Evolutionary conservation across 2,888 invertebrate species (phyloP), one percentile per base, ranked within the genome.

Genomic region (Neoscelio sp.): DNA sequence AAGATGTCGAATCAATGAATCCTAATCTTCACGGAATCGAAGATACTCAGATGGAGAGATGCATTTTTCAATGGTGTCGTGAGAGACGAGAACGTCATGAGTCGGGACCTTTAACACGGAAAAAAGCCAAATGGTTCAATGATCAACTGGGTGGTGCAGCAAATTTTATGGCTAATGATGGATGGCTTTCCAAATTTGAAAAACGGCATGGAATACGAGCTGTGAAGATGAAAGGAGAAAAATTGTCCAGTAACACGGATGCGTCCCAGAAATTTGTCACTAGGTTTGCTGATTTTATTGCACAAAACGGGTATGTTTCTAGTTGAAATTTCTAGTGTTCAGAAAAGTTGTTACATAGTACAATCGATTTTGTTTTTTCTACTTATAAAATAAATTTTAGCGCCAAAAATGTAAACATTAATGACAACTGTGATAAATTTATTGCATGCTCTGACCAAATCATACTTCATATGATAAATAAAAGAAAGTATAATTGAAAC

Each of bases 171-270:
- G 71, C 80, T 5, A 73, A 65, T 33, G 42, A 60, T 30, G 83
- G 82, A 4, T 82, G 81, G 80, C 30, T 83, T 12, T 13, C 46
- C 0, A 68, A 33, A 17, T 83, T 83, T 56, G 76, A 81, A 60
- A 23, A 26, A 6, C 30, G 73, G 12, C 77, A 83, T 58, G 67
- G 67, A 13, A 67, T 83, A 7, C 58, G 68, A 46, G 35, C 65
- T 13, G 13, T 71, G 1, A 38, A 42, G 12, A 62, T 82, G n/a
- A 70, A 80, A 42, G 78, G 80, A 2, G 82, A 84, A 70, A 71
- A 77, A 62, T 62, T 80, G 0, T 78, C 82, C 15, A 65, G 44
- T 38, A 67, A 82, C 58, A 30, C 40, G 0, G 64, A 15, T 17
- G 71, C 74, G 7, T 67, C 73, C 12, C 26, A 60, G n/a, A 15